Evolutionary conservation across 2,113 vertebrate genomes (phyloP).

Genomic region (Girardinichthys multiradiatus): DNA sequence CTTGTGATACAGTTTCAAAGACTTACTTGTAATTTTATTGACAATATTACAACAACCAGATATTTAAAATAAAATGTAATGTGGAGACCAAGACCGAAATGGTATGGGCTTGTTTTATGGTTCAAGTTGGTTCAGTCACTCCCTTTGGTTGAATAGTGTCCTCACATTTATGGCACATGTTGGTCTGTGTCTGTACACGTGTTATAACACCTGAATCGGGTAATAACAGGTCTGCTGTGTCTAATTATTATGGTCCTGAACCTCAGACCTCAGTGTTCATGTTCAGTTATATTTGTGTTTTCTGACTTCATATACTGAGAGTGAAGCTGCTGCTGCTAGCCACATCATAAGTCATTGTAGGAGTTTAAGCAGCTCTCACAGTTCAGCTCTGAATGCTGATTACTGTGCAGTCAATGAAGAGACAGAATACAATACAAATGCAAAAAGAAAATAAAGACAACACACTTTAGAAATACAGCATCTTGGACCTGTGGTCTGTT

Average conservation of each 20-base stretch:
- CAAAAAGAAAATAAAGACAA: too few relatives aligned
- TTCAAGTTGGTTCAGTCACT: neutral
- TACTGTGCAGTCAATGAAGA: too few relatives aligned
- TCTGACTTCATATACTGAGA: neutral
- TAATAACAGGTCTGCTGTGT: conserved; percentile 54
- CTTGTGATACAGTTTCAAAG: too few relatives aligned
- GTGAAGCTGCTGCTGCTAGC: too few relatives aligned
- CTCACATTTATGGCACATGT: neutral
- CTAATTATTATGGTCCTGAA: conserved; percentile 13
- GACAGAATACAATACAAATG: too few relatives aligned
- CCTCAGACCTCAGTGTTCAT: conserved; percentile 22
- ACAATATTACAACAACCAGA: too few relatives aligned
- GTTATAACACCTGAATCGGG: conserved; percentile 18
- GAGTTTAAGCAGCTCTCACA: too few relatives aligned
- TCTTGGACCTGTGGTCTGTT: too few relatives aligned
- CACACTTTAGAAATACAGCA: too few relatives aligned
- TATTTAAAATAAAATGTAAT: neutral
- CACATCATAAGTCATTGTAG: neutral
- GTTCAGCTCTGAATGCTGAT: too few relatives aligned
- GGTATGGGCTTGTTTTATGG: neutral
- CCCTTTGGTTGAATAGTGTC: neutral
- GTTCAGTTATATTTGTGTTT: neutral
- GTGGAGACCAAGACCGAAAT: neutral
- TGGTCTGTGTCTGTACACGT: neutral
- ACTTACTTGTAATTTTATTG: too few relatives aligned